A percentile compares a stretch with the other conserved stretches of the same genome.
phyloP scores from a whole-genome alignment of 2,113 vertebrate species.

The Lampris megalopsis region DNA sequence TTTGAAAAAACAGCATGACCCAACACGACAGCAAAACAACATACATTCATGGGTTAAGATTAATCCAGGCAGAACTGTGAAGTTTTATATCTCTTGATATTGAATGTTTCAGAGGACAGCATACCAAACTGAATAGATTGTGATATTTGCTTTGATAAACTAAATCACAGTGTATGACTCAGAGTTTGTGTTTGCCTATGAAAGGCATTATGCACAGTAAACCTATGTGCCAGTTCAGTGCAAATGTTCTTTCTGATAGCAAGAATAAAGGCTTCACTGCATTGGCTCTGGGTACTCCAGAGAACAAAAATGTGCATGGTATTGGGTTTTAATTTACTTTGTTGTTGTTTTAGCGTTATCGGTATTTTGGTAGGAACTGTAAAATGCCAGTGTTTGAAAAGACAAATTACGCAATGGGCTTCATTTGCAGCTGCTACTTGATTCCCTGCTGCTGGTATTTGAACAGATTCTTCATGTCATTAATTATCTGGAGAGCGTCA shows the following conservation, averaged over 20 bases:
- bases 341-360: neutral
- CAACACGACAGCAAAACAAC: conserved; percentile 40
- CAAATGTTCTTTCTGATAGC: neutral
- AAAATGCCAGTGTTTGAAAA: neutral
- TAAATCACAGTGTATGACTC: too few species aligned
- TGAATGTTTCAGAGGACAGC: too few species aligned
- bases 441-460: neutral
- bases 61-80: conserved; percentile 3
- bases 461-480: neutral
- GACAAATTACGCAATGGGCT: neutral
- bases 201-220: neutral
- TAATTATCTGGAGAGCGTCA: too few species aligned
- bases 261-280: neutral
- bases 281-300: too few species aligned
- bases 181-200: neutral
- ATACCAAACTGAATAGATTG: too few species aligned
- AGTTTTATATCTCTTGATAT: too few species aligned
- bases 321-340: neutral
- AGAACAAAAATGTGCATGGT: neutral
- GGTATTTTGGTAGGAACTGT: neutral
- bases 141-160: too few species aligned
- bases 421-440: neutral
- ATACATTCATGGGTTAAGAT: neutral
- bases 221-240: neutral
- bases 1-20: conserved; percentile 16